Base-by-base conservation (phyloP, 2,888 invertebrate genomes). In the Tridacna crocea region DNA sequence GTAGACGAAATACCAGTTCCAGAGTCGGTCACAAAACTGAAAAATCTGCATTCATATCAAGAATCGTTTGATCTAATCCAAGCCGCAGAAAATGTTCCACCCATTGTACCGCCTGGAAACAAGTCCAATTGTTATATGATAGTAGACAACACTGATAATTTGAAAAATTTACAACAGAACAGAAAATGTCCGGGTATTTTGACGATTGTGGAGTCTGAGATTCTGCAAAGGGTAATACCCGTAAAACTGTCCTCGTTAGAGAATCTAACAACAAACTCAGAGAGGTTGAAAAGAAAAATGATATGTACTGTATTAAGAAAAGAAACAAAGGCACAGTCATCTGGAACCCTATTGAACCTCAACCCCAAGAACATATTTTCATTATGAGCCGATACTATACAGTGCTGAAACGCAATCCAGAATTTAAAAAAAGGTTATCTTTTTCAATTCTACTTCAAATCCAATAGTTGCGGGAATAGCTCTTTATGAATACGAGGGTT, bases 41-140 rank as follows among this genome's bases (percentile, higher is more conserved):
- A 60, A 11, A 60, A 19, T n/a, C 60, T 60, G 10, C 60, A 60
- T 19, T 15, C 60, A 11, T 60, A 60, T 60, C 60, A 60, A 60
- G 60, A 60, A 19, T 15, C 60, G 12, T 60, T 15, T 19, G 60
- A 60, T 22, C 60, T 60, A 10, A 60, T 60, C 22, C 12, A 22
- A 19, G n/a, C 13, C n/a, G n/a, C 12, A 24, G 58, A 26, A 19
- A 24, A 74, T 55, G 72, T 79, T 0, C 51, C 24, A 10, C 10
- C 4, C 6, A 17, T 46, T 24, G 79, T 80, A 3, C 79, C 75
- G 11, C 79, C 79, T n/a, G 72, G 79, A 10, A 48, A 80, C 63
- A 70, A 75, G 36, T 75, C 75, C 0, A 24, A 80, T 55, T n/a
- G 75, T n/a, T n/a, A n/a, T n/a, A n/a, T n/a, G n/a, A n/a, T n/a